phyloP scores from a whole-genome alignment of 2,113 vertebrate species.

The Saccopteryx bilineata region DNA sequence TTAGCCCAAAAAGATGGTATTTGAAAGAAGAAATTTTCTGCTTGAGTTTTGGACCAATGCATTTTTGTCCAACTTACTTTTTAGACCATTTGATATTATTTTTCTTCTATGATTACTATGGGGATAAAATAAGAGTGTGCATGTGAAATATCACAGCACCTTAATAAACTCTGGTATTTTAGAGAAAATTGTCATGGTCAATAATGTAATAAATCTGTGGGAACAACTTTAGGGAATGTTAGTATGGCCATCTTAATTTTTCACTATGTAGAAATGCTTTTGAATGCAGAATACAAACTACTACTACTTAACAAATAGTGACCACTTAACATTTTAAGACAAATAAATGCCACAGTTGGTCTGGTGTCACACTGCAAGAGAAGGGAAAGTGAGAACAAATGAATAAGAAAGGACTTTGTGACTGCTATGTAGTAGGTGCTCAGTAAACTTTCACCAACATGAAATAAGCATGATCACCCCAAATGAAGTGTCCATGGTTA shows the following conservation, averaged over 20 bases:
- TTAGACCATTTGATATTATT: background rate
- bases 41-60: background rate
- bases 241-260: background rate
- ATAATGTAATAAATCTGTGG: background rate
- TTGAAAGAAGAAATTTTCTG: background rate
- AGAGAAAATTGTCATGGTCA: background rate
- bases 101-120: background rate
- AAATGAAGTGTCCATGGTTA: background rate
- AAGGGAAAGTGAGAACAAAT: background rate
- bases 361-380: background rate
- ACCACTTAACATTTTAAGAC: background rate
- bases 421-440: background rate
- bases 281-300: background rate
- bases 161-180: constrained; percentile 32
- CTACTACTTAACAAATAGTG: background rate
- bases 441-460: background rate
- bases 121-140: background rate
- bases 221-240: background rate
- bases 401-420: background rate
- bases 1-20: background rate
- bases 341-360: background rate
- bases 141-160: background rate
- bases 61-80: background rate
- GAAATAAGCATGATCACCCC: background rate
- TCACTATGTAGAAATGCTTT: background rate